Percentiles rank a stretch among this genome's conserved stretches.
Conservation (phyloP, 2,113 vertebrate genomes). For the Origma solitaria region DNA sequence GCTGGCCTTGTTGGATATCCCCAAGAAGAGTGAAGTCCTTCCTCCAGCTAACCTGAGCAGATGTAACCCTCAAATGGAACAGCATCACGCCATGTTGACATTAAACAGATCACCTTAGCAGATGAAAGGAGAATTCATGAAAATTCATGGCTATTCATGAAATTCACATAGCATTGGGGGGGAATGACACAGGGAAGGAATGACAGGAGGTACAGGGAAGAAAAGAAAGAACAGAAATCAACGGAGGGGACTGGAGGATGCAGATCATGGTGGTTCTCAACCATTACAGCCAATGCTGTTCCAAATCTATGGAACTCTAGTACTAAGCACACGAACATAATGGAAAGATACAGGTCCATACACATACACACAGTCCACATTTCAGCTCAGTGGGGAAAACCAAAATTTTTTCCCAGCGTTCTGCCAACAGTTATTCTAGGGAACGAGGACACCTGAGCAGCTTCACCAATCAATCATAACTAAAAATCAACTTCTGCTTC, state of each 20-base stretch:
- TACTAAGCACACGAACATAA: neutral
- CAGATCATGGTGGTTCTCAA: neutral
- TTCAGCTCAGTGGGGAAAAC: neutral
- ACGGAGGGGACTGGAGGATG: neutral
- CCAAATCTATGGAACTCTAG: neutral
- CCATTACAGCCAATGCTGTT: neutral
- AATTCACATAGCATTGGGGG: fast-evolving
- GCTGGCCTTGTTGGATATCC: neutral
- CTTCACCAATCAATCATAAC: fast-evolving
- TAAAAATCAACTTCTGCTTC: neutral
- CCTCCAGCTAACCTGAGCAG: neutral
- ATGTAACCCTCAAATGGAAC: neutral
- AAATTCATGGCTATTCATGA: neutral
- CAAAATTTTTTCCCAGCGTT: neutral
- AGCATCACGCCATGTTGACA: neutral
- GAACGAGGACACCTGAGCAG: neutral
- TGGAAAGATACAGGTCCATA: neutral
- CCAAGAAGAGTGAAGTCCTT: neutral
- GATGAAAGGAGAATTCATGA: neutral
- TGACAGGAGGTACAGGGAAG: neutral
- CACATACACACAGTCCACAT: neutral
- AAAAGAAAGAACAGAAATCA: neutral
- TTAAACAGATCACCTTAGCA: neutral
- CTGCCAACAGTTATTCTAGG: neutral
- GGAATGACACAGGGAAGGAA: neutral